Evolutionary conservation across 35 echinoderm and acorn worm genomes (phyloP), one percentile per base, ranked within the genome.

Genomic region (Ptychodera flava): DNA sequence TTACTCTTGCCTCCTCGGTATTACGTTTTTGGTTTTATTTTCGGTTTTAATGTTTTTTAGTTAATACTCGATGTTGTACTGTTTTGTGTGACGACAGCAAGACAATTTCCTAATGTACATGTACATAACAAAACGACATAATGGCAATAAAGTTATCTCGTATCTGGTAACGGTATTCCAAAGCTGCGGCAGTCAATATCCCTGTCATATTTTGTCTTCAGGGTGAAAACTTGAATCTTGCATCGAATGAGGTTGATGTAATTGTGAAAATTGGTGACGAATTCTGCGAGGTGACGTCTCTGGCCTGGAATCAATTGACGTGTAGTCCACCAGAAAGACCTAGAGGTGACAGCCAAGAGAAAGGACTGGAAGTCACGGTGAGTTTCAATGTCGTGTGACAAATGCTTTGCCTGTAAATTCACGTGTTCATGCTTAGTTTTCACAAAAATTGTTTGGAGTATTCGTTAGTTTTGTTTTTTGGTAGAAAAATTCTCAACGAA

Each of bases 181-280:
- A n/a, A n/a, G n/a, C n/a, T n/a, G n/a, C n/a, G n/a, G n/a, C n/a
- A n/a, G n/a, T n/a, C n/a, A n/a, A n/a, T n/a, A n/a, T n/a, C n/a
- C n/a, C n/a, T n/a, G n/a, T n/a, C n/a, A n/a, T n/a, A n/a, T n/a
- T n/a, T n/a, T n/a, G 22, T 31, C 45, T 79, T 90, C 79, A 95
- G 93, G 93, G 93, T 35, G 81, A 81, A 31, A 95, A 95, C 84
- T 81, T 95, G 31, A 95, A 91, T 28, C 85, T 92, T 0, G 93
- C 87, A 1, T 91, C 91, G 6, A 36, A 52, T 0, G 77, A 87
- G 22, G 80, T 82, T 16, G 95, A 97, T 88, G 85, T 92, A 10
- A 38, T 16, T 12, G 93, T 95, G 0, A 75, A 36, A 30, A 84
- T 95, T 15, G 93, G 90, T 31, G 1, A 38, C 16, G 83, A 34